These are phyloP conservation scores for Strigamia crassipes DNA, from an alignment of 2,888 invertebrate genomes.

Conservation along the genomic window DNA sequence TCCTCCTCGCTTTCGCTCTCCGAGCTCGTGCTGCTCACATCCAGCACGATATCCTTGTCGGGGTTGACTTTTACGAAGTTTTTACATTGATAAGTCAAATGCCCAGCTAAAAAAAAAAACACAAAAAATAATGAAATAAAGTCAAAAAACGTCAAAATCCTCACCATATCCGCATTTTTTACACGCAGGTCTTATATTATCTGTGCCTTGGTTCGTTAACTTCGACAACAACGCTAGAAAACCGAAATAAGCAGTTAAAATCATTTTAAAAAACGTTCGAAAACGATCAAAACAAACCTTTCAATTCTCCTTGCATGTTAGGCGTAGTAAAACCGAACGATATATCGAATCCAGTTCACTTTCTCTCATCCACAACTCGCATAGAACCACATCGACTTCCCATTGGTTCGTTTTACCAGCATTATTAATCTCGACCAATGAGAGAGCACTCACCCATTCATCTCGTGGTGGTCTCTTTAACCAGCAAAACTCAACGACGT, in stretches of 20 bases:
- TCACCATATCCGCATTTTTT: slow-evolving; percentile 87
- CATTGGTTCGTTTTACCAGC: no score
- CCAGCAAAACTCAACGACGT: no score
- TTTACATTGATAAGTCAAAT: slow-evolving; percentile 92
- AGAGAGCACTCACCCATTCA: no score
- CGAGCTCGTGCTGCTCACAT: slow-evolving; percentile 92
- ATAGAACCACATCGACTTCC: no score
- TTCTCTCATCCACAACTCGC: no score
- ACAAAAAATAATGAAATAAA: neutral
- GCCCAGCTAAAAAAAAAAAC: slow-evolving; percentile 68
- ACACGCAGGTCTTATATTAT: slow-evolving; percentile 80
- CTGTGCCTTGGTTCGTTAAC: slow-evolving; percentile 65
- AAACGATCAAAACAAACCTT: neutral
- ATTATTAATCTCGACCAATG: neutral
- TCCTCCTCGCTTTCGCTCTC: slow-evolving; percentile 77
- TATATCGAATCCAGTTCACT: no score
- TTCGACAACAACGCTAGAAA: slow-evolving; percentile 48
- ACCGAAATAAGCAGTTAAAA: neutral
- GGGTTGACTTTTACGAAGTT: slow-evolving; percentile 94
- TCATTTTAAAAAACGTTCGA: no score
- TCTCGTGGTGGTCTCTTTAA: no score
- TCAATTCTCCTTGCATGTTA: neutral
- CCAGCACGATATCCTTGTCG: slow-evolving; percentile 82
- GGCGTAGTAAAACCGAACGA: no score
- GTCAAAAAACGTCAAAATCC: slow-evolving; percentile 39